Evolutionary conservation across 2,113 vertebrate species (phyloP).

Genomic region (Noctilio leporinus): DNA sequence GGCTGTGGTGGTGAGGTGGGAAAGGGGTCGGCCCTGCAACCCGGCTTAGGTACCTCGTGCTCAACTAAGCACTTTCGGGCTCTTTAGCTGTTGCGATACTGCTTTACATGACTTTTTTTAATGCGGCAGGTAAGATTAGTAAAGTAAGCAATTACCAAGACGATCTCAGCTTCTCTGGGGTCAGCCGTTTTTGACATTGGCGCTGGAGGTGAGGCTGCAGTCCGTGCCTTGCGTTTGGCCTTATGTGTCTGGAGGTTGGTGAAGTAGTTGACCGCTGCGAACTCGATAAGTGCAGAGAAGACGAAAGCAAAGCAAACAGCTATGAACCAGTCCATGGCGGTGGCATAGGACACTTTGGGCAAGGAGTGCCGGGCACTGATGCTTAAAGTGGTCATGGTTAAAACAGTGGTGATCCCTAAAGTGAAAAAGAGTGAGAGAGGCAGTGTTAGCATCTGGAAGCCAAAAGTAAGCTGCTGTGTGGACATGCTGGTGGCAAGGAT

Average conservation of each 20-base stretch:
- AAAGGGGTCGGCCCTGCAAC: slow-evolving; percentile 28
- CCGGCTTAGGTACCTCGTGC: slow-evolving; percentile 77
- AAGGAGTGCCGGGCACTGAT: slow-evolving; percentile 95
- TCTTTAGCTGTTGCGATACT: slow-evolving; percentile 28
- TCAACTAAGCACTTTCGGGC: slow-evolving; percentile 63
- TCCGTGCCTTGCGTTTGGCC: slow-evolving; percentile 80
- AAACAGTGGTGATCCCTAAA: slow-evolving; percentile 93
- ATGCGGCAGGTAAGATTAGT: slow-evolving; percentile 77
- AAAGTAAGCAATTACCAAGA: slow-evolving; percentile 85
- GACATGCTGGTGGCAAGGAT: neutral
- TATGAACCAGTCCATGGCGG: slow-evolving; percentile 98
- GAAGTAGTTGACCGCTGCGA: slow-evolving; percentile 98
- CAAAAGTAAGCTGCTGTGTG: neutral
- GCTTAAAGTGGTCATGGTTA: slow-evolving; percentile 96
- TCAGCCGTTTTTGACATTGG: slow-evolving; percentile 81
- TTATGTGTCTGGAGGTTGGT: slow-evolving; percentile 92
- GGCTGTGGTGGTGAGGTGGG: slow-evolving; percentile 22
- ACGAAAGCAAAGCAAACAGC: slow-evolving; percentile 97
- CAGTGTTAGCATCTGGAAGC: neutral
- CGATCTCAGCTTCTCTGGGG: slow-evolving; percentile 81
- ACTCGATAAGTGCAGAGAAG: slow-evolving; percentile 97
- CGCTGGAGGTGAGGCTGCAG: slow-evolving; percentile 80
- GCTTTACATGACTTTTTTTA: slow-evolving; percentile 77
- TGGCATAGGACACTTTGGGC: slow-evolving; percentile 96
- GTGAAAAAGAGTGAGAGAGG: slow-evolving; percentile 1